Conservation (phyloP, 2,888 invertebrate species). For the Hemistola chrysoprasaria region DNA sequence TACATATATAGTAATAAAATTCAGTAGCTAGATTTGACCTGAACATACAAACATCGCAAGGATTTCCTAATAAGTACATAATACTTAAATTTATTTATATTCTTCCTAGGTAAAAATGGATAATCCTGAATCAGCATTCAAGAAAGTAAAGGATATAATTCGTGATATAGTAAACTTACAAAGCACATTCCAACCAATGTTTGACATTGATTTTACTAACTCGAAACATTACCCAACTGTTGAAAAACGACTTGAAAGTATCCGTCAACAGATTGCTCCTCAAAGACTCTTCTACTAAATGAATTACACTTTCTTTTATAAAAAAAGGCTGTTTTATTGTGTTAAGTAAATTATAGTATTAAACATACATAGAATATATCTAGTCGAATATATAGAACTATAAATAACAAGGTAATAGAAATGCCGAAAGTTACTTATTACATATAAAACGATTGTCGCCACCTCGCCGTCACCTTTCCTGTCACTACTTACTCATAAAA, state of each 20-base stretch:
- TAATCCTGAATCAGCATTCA: slow-evolving; percentile 53
- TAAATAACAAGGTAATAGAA: too few species aligned
- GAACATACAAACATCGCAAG: too few species aligned
- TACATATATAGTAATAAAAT: too few species aligned
- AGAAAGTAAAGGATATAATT: slow-evolving; percentile 57
- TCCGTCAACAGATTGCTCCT: slow-evolving; percentile 62
- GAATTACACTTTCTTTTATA: slow-evolving; percentile 33
- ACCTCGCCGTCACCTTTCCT: too few species aligned
- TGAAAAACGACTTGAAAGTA: slow-evolving; percentile 44
- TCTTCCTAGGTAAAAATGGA: slow-evolving; percentile 60
- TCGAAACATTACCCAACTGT: slow-evolving; percentile 46
- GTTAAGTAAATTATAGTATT: slow-evolving; percentile 62
- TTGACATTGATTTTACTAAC: slow-evolving; percentile 62
- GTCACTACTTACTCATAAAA: too few species aligned
- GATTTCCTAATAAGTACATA: neutral
- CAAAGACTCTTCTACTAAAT: slow-evolving; percentile 54
- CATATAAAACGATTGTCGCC: too few species aligned
- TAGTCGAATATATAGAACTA: too few species aligned
- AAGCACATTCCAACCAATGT: slow-evolving; percentile 55
- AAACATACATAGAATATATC: slow-evolving; percentile 55
- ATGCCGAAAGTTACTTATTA: too few species aligned
- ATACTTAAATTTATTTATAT: neutral
- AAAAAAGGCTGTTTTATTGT: slow-evolving; percentile 63
- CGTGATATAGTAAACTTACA: slow-evolving; percentile 57
- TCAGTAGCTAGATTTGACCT: too few species aligned